phyloP scores from a whole-genome alignment of 2,888 invertebrate genomes.

The Nebria brevicollis region DNA sequence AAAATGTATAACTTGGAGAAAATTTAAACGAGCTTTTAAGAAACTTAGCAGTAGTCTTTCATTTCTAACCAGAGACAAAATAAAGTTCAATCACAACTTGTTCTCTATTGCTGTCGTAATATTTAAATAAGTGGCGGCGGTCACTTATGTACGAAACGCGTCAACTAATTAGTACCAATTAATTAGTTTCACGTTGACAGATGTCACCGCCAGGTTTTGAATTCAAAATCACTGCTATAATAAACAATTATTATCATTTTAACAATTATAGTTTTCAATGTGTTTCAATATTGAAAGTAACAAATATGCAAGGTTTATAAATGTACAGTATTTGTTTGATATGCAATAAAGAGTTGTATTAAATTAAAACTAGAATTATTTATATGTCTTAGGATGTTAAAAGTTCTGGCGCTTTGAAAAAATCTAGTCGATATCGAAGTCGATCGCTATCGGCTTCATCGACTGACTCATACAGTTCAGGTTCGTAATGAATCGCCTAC shows the following conservation, averaged over 20 bases:
- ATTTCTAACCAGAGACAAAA: conserved; percentile 26
- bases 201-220: neutral
- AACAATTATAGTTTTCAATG: neutral
- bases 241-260: neutral
- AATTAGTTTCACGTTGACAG: conserved; percentile 1
- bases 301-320: neutral
- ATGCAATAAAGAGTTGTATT: neutral
- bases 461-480: conserved; percentile 94
- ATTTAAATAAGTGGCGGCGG: conserved; percentile 9
- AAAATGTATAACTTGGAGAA: neutral
- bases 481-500: conserved; percentile 63
- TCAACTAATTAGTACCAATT: neutral
- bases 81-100: conserved; percentile 16
- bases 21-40: neutral
- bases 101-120: conserved; percentile 4
- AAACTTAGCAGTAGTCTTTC: conserved; percentile 24
- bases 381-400: conserved; percentile 65
- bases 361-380: conserved; percentile 51
- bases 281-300: neutral
- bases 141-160: neutral
- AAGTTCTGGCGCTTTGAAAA: conserved; percentile 82
- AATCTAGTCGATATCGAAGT: conserved; percentile 87
- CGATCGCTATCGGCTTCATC: conserved; percentile 93
- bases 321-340: conserved; percentile 8
- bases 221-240: neutral